phyloP scores from a whole-genome alignment of 2,888 invertebrate genomes.

The Iphiclides podalirius region DNA sequence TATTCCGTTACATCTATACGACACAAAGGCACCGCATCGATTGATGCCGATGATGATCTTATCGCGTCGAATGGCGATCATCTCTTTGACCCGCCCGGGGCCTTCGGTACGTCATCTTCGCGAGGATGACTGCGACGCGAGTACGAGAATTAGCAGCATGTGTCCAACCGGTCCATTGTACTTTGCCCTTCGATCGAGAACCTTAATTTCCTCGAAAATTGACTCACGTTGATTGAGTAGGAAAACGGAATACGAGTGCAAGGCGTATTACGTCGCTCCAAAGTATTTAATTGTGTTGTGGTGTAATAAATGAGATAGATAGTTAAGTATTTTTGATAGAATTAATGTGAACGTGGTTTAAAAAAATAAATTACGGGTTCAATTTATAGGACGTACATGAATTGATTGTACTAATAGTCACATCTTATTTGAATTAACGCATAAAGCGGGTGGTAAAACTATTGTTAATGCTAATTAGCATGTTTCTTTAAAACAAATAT shows the following conservation, averaged over 20 bases:
- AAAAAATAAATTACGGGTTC: too few species aligned
- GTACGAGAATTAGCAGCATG: conserved; percentile 4
- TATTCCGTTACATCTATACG: conserved; percentile 69
- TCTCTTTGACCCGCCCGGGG: conserved; percentile 29
- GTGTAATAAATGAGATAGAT: too few species aligned
- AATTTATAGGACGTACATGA: too few species aligned
- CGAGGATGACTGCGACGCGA: conserved; percentile 18
- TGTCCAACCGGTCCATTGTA: neutral
- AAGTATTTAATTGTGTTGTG: too few species aligned
- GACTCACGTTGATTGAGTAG: conserved; percentile 6
- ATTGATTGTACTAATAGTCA: too few species aligned
- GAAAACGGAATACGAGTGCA: conserved; percentile 2
- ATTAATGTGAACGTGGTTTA: too few species aligned
- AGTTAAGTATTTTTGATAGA: too few species aligned
- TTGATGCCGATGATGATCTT: conserved; percentile 40
- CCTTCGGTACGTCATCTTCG: conserved; percentile 22
- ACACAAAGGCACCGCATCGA: conserved; percentile 45
- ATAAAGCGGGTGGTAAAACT: too few species aligned
- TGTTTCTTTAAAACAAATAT: too few species aligned
- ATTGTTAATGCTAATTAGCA: too few species aligned
- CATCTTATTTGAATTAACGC: too few species aligned
- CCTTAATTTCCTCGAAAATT: conserved; percentile 8
- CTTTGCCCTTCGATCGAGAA: conserved; percentile 7
- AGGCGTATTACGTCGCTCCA: too few species aligned
- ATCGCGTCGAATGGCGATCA: conserved; percentile 30